Conservation (phyloP, 1,140 invertebrate species). For the Drosophila kikkawai region DNA sequence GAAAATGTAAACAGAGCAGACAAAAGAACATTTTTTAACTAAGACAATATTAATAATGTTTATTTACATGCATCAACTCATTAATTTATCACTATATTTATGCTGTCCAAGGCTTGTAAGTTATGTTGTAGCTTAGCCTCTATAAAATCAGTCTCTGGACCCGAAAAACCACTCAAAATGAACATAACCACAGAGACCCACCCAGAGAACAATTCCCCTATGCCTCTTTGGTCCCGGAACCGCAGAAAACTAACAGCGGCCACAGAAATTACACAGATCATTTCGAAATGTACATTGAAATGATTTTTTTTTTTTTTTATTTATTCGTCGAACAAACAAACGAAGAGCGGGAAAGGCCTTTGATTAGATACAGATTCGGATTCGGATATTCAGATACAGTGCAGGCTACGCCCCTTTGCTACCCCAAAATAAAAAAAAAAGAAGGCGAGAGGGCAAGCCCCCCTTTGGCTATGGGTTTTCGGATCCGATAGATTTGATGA, state of each 20-base stretch:
- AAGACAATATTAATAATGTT: not conserved
- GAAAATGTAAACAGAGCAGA: not conserved
- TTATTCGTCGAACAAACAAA: conserved; percentile 51
- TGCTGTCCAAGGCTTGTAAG: not conserved
- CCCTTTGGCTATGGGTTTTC: conserved; percentile 30
- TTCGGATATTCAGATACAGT: conserved; percentile 14
- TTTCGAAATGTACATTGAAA: conserved; percentile 78
- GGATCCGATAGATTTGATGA: conserved; percentile 18
- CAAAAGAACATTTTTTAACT: not conserved
- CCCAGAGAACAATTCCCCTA: conserved; percentile 40
- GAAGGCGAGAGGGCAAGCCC: conserved; percentile 12
- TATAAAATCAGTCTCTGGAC: conserved; percentile 14
- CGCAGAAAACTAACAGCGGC: conserved; percentile 24
- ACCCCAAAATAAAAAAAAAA: conserved; percentile 17
- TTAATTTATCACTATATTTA: not conserved
- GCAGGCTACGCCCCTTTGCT: conserved; percentile 33
- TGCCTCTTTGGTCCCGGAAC: conserved; percentile 9
- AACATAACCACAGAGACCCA: conserved; percentile 48
- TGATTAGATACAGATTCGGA: conserved; percentile 62
- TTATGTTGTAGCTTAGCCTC: conserved; percentile 5
- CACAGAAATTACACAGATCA: conserved; percentile 65
- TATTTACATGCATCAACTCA: not conserved
- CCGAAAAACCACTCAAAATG: conserved; percentile 11
- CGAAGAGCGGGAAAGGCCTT: conserved; percentile 20
- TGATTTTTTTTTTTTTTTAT: conserved; percentile 62